Conservation (phyloP, 2,888 invertebrate genomes). For the Tenthredo distinguenda region DNA sequence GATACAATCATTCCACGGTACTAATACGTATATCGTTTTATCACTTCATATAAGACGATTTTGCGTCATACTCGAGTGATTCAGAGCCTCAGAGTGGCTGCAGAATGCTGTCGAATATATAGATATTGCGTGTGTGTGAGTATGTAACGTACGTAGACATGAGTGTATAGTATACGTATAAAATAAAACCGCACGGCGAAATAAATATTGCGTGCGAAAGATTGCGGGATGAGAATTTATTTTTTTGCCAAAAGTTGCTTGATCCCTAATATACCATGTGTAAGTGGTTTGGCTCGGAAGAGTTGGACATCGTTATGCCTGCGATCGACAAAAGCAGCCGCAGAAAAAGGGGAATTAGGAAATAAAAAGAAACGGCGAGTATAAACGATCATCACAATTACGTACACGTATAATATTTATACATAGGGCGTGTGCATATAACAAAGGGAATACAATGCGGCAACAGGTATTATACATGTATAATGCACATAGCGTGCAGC, state of each 20-base stretch:
- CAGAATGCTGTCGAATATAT: not conserved
- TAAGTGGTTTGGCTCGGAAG: not conserved
- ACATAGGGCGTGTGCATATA: not conserved
- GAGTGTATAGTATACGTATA: not conserved
- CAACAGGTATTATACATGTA: not conserved
- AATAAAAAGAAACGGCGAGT: not conserved
- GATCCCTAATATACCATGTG: not conserved
- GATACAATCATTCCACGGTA: not conserved
- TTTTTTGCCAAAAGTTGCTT: not conserved
- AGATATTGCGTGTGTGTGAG: not conserved
- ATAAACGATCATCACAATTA: not conserved
- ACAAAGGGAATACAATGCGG: not conserved
- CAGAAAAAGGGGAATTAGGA: not conserved
- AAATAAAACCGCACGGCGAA: not conserved
- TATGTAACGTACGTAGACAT: not conserved
- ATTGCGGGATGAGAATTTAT: constrained; percentile 5
- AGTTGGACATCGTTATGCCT: not conserved
- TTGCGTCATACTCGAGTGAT: constrained; percentile 1
- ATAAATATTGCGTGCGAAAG: constrained; percentile 22
- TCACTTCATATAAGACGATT: not conserved
- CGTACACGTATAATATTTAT: not conserved
- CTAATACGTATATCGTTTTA: not conserved
- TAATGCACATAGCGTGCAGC: not conserved
- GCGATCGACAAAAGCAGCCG: not conserved
- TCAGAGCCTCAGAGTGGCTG: not conserved